Percentiles rank a stretch among this genome's conserved stretches.
Conservation (phyloP, 2,888 invertebrate species). For the Troglohyphantes excavatus region DNA sequence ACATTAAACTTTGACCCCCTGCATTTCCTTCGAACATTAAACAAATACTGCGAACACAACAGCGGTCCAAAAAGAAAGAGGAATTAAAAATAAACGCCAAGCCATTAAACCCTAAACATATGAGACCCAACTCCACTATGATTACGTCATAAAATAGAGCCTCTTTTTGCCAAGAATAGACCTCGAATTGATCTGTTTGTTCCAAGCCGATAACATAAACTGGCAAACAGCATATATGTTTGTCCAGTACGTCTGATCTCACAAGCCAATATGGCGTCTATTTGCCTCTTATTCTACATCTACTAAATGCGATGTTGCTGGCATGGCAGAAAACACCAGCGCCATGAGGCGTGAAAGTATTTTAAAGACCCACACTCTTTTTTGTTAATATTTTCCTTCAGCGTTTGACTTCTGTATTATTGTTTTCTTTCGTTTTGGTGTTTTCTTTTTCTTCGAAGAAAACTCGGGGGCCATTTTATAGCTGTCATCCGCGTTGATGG, state of each 20-base stretch:
- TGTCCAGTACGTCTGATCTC: constrained; percentile 70
- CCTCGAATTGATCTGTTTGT: constrained; percentile 71
- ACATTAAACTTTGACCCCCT: constrained; percentile 47
- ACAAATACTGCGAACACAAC: constrained; percentile 13
- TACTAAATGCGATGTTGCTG: constrained; percentile 47
- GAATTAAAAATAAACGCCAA: not conserved
- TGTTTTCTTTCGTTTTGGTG: constrained; percentile 51
- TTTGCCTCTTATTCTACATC: constrained; percentile 62
- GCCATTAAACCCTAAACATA: constrained; percentile 33
- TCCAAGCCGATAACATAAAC: constrained; percentile 75
- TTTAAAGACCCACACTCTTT: constrained; percentile 47
- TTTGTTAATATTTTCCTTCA: constrained; percentile 2
- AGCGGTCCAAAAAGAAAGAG: too few species aligned
- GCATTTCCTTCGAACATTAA: constrained; percentile 32
- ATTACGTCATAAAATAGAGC: constrained; percentile 59
- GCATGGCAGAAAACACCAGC: constrained; percentile 48
- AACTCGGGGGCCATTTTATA: constrained; percentile 66
- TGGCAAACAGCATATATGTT: constrained; percentile 74
- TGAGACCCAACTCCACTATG: constrained; percentile 11
- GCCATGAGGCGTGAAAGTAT: constrained; percentile 51
- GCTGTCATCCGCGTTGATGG: constrained; percentile 72
- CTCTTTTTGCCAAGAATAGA: constrained; percentile 34
- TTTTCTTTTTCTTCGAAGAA: constrained; percentile 12
- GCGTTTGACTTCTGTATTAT: constrained; percentile 77
- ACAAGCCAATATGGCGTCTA: constrained; percentile 71